phyloP scores from a whole-genome alignment of 2,113 vertebrate genomes.

The Rhodinocichla rosea region DNA sequence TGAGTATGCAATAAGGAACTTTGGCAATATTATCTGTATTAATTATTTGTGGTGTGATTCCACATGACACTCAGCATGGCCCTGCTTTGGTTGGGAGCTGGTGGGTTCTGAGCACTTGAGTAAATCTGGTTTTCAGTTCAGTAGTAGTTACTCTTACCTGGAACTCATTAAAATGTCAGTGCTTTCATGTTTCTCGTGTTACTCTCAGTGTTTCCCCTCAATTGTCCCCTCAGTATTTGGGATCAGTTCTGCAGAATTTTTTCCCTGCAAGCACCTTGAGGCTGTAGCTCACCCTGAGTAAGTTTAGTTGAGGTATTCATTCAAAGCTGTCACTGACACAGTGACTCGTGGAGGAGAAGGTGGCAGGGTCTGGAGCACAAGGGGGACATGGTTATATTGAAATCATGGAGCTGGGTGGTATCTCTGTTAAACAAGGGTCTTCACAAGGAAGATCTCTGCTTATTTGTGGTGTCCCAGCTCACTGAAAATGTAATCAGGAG shows the following conservation, averaged over 20 bases:
- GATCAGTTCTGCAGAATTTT: not conserved
- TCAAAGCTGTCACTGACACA: not conserved
- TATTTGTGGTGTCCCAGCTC: not conserved
- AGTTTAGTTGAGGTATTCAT: not conserved
- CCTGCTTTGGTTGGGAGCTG: accelerated
- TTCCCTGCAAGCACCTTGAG: not conserved
- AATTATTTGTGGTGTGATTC: not conserved
- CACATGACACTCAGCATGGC: not conserved
- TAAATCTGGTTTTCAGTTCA: not conserved
- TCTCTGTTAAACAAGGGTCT: not conserved
- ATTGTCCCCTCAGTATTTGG: not conserved
- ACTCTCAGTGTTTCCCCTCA: not conserved
- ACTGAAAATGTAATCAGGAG: not conserved
- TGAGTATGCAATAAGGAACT: not conserved
- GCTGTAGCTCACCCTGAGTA: not conserved
- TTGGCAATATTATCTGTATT: not conserved
- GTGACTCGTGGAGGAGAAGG: not conserved
- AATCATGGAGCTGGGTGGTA: not conserved
- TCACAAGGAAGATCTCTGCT: not conserved
- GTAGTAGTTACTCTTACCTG: not conserved
- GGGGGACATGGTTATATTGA: not conserved
- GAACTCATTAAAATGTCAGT: not conserved
- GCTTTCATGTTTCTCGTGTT: not conserved
- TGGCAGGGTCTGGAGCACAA: not conserved
- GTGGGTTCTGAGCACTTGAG: not conserved